phyloP scores from a whole-genome alignment of 2,113 vertebrate species.

The Melospiza melodia region DNA sequence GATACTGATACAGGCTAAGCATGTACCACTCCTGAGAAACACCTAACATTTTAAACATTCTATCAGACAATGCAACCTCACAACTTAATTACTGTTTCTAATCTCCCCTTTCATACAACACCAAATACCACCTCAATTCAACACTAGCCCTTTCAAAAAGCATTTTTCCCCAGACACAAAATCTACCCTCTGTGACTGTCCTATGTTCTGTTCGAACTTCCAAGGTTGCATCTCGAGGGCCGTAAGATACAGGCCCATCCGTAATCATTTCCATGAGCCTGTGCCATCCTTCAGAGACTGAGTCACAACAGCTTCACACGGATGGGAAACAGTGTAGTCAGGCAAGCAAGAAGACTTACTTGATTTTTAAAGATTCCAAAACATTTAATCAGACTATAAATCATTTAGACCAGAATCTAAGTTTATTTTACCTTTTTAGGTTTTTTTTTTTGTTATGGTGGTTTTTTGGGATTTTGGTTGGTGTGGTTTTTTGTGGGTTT shows the following conservation, averaged over 20 bases:
- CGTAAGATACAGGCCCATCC: accelerated
- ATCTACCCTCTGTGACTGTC: background rate
- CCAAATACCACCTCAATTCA: background rate
- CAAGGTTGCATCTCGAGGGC: background rate
- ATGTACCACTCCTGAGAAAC: background rate
- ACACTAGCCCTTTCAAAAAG: background rate
- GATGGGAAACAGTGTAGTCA: background rate
- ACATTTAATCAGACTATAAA: background rate
- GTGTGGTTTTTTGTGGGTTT: background rate
- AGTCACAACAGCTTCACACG: background rate
- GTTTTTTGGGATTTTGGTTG: background rate
- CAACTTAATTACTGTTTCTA: background rate
- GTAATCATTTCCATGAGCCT: background rate
- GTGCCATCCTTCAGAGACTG: background rate
- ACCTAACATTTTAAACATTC: background rate
- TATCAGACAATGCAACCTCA: background rate
- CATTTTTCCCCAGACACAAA: background rate
- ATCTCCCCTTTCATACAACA: background rate
- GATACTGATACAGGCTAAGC: background rate
- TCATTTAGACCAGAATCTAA: background rate
- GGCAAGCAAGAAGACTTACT: background rate
- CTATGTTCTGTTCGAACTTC: background rate
- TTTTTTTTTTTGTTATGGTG: background rate
- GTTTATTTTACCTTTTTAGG: background rate
- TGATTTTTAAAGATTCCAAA: background rate